These are phyloP conservation scores for Propsilocerus akamusi DNA, from an alignment of 1,140 invertebrate genomes.

Conservation along the genomic window DNA sequence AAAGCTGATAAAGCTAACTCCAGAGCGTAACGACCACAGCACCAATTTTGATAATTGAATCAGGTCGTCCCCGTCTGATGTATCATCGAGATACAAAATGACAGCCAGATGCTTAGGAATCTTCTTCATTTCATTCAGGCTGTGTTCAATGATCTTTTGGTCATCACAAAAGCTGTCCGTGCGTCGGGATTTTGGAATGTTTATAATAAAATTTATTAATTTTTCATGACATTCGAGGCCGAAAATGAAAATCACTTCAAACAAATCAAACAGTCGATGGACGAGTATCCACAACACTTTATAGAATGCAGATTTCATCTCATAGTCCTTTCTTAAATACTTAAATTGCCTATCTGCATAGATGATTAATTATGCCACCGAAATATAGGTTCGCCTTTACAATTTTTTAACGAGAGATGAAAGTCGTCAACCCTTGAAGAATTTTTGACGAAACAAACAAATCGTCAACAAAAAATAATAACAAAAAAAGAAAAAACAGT, in stretches of 20 bases:
- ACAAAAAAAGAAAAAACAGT: no score
- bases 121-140: slow-evolving; percentile 10
- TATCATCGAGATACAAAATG: slow-evolving; percentile 18
- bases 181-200: background rate
- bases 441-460: no score
- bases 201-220: background rate
- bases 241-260: background rate
- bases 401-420: no score
- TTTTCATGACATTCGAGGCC: background rate
- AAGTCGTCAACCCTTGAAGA: no score
- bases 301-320: background rate
- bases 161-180: background rate
- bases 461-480: no score
- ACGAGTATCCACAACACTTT: background rate
- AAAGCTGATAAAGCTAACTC: slow-evolving; percentile 44
- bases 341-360: no score
- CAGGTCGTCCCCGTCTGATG: slow-evolving; percentile 25
- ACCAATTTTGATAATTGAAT: slow-evolving; percentile 35
- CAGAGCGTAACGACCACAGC: slow-evolving; percentile 39
- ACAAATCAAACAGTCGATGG: background rate
- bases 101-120: slow-evolving; percentile 30
- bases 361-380: no score
- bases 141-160: background rate
- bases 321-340: no score
- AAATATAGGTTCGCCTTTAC: no score